Base-by-base conservation (phyloP, 2,888 invertebrate genomes). In the Perithous albicinctus region DNA sequence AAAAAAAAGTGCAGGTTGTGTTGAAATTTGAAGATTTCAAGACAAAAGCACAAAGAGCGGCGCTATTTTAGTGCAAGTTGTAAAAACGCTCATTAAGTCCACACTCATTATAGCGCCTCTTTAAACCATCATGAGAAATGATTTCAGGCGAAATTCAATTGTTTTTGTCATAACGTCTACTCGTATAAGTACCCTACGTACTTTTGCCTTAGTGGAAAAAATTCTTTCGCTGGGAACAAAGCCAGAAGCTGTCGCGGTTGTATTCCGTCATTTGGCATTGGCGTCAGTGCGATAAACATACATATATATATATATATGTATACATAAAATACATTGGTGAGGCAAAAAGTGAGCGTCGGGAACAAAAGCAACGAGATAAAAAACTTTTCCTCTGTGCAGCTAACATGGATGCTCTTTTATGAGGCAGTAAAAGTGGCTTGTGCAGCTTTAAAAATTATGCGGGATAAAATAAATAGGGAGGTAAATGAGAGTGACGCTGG, bases 381-480 rank as follows among this genome's bases (percentile, higher is more conserved):
- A 80, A 76, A 70, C 35, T n/a, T 41, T 48, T 35, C 56, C 35
- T 38, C 61, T 43, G 46, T 38, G 29, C 29, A 18, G 46, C 74
- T 15, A 85, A 86, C 79, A 51, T 59, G 66, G 84, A 15, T 75
- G 66, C 76, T 80, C 78, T 85, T 89, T 89, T 88, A 88, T 85
- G 87, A 85, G 85, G 79, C 82, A 76, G 85, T 88, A 86, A 88
- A 88, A 85, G 84, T 85, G 80, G 86, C 82, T 86, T 80, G 74
- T 46, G 26, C 63, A 66, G 80, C 82, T 85, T 86, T 85, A 80
- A 84, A 88, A 88, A 87, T 85, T 83, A 86, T 83, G 77, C 84
- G 66, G 54, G 8, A 61, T 46, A 82, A 73, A 78, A 76, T 63
- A 61, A 72, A 59, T 48, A 51, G 69, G n/a, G 15, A 70, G 35